Evolutionary conservation across 2,888 invertebrate species (phyloP), one percentile per base, ranked within the genome.

Genomic region (Drosophila gaucha): DNA sequence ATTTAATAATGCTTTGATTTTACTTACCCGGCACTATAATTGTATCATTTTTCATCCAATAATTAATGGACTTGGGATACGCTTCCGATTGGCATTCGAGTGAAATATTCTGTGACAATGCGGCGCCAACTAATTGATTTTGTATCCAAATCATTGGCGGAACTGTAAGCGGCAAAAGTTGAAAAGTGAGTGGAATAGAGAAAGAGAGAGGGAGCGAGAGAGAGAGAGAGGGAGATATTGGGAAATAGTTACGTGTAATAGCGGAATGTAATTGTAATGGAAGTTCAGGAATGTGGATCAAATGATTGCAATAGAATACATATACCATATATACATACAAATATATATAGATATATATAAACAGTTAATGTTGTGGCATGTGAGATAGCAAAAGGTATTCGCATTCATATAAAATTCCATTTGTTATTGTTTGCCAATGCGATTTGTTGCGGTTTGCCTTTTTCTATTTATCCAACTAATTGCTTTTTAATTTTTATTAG

Each of bases 81-180:
- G 95, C 95, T 90, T 95, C 95, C 47, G 95, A 95, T 88, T 94
- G 93, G 89, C 95, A 95, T 89, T 95, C 95, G 75, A 95, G 90
- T n/a, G 94, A 94, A 84, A 95, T 93, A 86, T 94, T 93, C 80
- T 95, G 94, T 31, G 94, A 94, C 73, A 93, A 92, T 71, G 94
- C 93, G 16, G 94, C 95, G 16, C 95, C 95, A 12, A 95, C 94
- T 88, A 95, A 92, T 91, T 95, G 95, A 92, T 95, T 95, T 85
- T 94, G 95, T 77, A 95, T 94, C 93, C 94, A 94, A 78, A 95
- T 94, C 94, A 95, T 94, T 57, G 95, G 95, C 31, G 95, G 94
- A 92, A 95, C 95, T 95, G 92, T 47, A 38, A 28, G 22, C 22
- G n/a, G 31, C 33, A 26, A 39, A 28, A 35, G 28, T 56, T 14